Base-by-base conservation (phyloP, 2,113 vertebrate genomes). In the Phycodurus eques region DNA sequence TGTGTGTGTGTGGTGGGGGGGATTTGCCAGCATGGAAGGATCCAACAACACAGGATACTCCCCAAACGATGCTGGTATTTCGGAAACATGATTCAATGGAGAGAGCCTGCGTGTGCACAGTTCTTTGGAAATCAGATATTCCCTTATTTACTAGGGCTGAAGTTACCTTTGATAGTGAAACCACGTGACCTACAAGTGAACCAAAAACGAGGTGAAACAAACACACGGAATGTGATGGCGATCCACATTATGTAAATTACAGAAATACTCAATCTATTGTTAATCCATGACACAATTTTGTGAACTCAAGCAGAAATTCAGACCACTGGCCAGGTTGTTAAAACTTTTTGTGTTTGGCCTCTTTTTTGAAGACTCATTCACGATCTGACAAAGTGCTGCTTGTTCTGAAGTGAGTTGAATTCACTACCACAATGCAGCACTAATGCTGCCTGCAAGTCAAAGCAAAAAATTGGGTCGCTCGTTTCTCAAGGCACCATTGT, bases 41-140 rank as follows among this genome's bases (percentile, higher is more conserved):
- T 64, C 47, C 68, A 63, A 73, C 68, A 77, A 73, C 35, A 43
- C 65, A 74, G 69, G 68, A 80, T 75, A 74, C 71, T 44, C 67
- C 70, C 70, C n/a, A 74, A 70, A 78, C 2, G 46, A 77, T 79
- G 76, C 73, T 76, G 80, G 73, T 76, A 81, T 77, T 77, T 75
- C 80, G 68, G 81, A 78, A 60, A 84, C 83, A 57, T 20, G 77
- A 75, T 67, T 60, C 59, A 81, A 64, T 81, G 62, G 51, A 64
- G 61, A 49, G 39, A 77, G 59, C 14, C 14, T 73, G 51, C 27
- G 11, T 61, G 66, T 54, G 35, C 49, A 51, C 71, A 51, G 54
- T 51, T 79, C 68, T 63, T 73, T 75, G 46, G 70, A 70, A 81
- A 81, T 75, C 42, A 76, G 64, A 78, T 76, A 64, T 67, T 68